phyloP scores from a whole-genome alignment of 2,113 vertebrate genomes.

The Ascaphus truei region DNA sequence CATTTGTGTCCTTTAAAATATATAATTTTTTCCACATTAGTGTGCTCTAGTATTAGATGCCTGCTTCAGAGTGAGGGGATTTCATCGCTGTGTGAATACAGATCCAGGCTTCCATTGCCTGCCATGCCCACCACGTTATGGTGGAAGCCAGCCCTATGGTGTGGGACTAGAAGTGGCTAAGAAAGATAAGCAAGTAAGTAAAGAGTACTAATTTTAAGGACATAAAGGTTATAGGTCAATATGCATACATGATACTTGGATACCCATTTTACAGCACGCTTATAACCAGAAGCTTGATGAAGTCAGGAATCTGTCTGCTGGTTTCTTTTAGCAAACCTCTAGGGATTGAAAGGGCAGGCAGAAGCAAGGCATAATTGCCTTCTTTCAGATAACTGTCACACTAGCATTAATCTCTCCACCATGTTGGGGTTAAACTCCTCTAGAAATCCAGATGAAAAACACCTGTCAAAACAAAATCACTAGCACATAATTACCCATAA shows the following conservation, averaged over 20 bases:
- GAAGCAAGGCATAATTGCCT: not conserved
- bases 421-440: not conserved
- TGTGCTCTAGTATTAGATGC: conserved; percentile 85
- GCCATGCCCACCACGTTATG: conserved; percentile 90
- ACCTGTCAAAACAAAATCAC: conserved; percentile 29
- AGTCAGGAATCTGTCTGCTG: not conserved
- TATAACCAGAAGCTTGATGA: not conserved
- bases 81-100: conserved; percentile 85
- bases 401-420: conserved; percentile 1
- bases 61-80: conserved; percentile 79
- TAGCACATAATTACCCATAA: not conserved
- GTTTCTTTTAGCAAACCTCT: not conserved
- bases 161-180: conserved; percentile 83
- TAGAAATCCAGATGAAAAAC: conserved; percentile 14
- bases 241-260: not conserved
- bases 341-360: not conserved
- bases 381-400: not conserved
- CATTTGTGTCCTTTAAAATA: too few species aligned
- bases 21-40: conserved; percentile 52
- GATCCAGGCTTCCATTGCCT: conserved; percentile 92
- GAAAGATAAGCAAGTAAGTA: conserved; percentile 82
- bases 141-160: conserved; percentile 87
- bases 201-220: not conserved
- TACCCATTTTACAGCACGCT: not conserved
- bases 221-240: not conserved